Evolutionary conservation across 1,140 invertebrate species (phyloP), one percentile per base, ranked within the genome.

Genomic region (Drosophila mauritiana): DNA sequence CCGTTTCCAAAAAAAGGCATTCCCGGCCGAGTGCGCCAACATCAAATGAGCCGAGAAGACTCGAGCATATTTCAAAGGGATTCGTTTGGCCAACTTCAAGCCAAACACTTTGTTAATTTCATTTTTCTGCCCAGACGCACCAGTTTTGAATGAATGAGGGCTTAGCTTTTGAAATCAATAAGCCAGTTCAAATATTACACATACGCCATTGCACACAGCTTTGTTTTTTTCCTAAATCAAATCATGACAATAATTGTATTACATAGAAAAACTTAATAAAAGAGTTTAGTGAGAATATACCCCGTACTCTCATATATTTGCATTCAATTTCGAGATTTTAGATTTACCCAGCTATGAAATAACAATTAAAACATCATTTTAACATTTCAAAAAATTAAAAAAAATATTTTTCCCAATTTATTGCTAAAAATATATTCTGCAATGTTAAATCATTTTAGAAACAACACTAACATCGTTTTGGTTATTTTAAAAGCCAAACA

Each of bases 101-200:
- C 51, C 37, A 11, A 27, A 6, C 20, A 11, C 51, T 56, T 69
- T 57, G 20, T 36, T 57, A 20, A 70, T 72, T 49, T 7, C 25
- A 57, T 70, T 70, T 57, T 36, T n/a, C 22, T 17, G 13, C 3
- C 11, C 25, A n/a, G 45, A 11, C 17, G 1, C 39, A 31, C 1
- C 4, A 31, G 22, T 20, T 40, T 68, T 17, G 4, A 46, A 27
- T 27, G 25, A 7, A 27, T 7, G 11, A 11, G 10, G 42, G 31
- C 51, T 55, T 69, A 59, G 48, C 46, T 37, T 69, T 63, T 52
- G 17, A 75, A 65, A 42, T 37, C 22, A 34, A 56, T 57, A 42
- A 58, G 27, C 73, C 20, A 22, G 10, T 36, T 12, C 13, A 62
- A 46, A 55, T 75, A 81, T 76, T 20, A 72, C 65, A 39, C 48